These are phyloP conservation scores for Lophotriccus pileatus DNA, from an alignment of 2,797 vertebrate species.

Conservation along the genomic window DNA sequence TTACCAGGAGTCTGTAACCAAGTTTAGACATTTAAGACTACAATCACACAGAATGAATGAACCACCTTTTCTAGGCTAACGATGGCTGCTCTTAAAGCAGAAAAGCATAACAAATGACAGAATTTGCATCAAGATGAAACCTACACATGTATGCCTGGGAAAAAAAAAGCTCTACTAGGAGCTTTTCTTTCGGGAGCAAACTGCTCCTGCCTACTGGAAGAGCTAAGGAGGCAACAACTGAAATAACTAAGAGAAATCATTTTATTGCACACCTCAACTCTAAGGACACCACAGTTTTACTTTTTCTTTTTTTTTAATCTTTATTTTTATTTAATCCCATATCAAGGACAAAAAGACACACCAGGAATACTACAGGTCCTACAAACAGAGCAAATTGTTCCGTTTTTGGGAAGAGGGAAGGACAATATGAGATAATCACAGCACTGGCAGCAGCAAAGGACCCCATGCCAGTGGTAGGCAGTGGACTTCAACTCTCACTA, in stretches of 20 bases:
- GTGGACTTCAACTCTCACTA: not conserved
- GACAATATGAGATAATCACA: not conserved
- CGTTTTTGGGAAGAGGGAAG: not conserved
- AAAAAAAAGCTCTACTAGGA: not conserved
- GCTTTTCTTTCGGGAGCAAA: not conserved
- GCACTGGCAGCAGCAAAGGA: not conserved
- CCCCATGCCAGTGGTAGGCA: not conserved
- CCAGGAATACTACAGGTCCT: not conserved
- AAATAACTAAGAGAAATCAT: not conserved
- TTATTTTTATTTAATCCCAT: not conserved
- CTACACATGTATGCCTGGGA: not conserved
- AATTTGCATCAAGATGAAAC: not conserved
- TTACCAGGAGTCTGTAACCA: not conserved
- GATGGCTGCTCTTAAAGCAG: not conserved
- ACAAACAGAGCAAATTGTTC: not conserved
- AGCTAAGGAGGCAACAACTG: not conserved
- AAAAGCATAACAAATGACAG: not conserved
- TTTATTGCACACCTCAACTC: not conserved
- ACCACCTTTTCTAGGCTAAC: not conserved
- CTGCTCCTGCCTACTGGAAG: not conserved
- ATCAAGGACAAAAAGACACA: not conserved
- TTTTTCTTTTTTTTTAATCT: no score
- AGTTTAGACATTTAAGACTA: not conserved
- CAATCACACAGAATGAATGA: not conserved
- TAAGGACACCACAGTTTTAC: not conserved